A percentile compares a stretch with the other conserved stretches of the same genome.
Evolutionary conservation across 1,140 invertebrate species (phyloP).

Genomic region (Protaetia brevitarsis): DNA sequence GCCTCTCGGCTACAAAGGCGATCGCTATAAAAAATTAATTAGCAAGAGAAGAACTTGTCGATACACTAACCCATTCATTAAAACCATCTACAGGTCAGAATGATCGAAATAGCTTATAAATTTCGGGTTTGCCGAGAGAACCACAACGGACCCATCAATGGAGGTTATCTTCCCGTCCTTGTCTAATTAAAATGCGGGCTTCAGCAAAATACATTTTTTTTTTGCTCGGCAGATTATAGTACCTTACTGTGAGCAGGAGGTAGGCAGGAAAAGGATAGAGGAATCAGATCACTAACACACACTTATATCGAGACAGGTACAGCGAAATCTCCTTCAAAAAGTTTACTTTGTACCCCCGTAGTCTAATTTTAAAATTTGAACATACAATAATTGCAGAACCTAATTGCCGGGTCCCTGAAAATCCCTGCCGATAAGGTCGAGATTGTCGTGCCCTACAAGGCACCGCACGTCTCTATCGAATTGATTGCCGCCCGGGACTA

Average conservation of each 20-base stretch:
- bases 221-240: too few relatives aligned
- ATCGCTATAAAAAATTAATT: conserved; percentile 5
- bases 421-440: conserved; percentile 31
- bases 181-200: conserved; percentile 7
- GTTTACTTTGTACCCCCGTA: conserved; percentile 34
- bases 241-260: too few relatives aligned
- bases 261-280: not conserved
- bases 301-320: not conserved
- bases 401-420: conserved; percentile 33
- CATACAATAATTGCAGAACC: conserved; percentile 41
- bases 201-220: not conserved
- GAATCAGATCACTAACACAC: not conserved
- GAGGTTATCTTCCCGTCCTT: not conserved
- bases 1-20: not conserved
- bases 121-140: not conserved
- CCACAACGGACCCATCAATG: not conserved
- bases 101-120: conserved; percentile 15
- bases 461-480: conserved; percentile 2
- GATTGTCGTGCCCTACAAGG: not conserved
- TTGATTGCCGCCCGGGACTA: conserved; percentile 31
- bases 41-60: conserved; percentile 5
- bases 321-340: conserved; percentile 24
- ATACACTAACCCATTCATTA: conserved; percentile 15
- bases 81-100: conserved; percentile 1
- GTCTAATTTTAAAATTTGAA: conserved; percentile 39